Conservation (phyloP, 2,888 invertebrate species). For the Teinopalpus imperialis region DNA sequence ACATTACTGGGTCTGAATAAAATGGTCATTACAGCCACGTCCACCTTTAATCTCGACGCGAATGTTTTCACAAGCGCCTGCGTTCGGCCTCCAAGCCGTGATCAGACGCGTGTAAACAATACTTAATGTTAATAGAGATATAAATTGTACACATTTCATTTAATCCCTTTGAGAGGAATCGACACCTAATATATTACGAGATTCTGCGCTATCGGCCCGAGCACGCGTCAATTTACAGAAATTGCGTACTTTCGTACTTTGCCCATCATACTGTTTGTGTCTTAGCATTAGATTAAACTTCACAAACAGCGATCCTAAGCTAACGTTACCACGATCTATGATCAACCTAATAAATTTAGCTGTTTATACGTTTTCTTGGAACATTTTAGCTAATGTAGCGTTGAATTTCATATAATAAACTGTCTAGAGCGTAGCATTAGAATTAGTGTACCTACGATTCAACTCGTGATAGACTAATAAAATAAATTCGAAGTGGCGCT, state of each 20-base stretch:
- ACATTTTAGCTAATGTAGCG: conserved; percentile 39
- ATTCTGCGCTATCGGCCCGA: conserved; percentile 55
- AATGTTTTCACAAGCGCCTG: conserved; percentile 74
- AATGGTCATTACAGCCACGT: conserved; percentile 51
- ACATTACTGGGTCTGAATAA: conserved; percentile 39
- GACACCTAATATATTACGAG: conserved; percentile 55
- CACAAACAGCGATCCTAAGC: conserved; percentile 46
- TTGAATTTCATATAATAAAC: conserved; percentile 53
- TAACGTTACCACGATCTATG: conserved; percentile 42
- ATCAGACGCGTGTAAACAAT: conserved; percentile 74
- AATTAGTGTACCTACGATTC: conserved; percentile 45
- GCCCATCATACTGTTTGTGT: conserved; percentile 49
- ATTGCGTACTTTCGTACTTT: conserved; percentile 43
- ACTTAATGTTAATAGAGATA: conserved; percentile 78
- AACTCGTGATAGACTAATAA: conserved; percentile 58
- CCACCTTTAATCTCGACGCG: conserved; percentile 74
- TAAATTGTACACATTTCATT: conserved; percentile 74
- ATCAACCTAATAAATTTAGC: conserved; percentile 33
- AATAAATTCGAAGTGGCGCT: conserved; percentile 53
- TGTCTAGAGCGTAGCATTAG: conserved; percentile 52
- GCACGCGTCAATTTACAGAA: conserved; percentile 45
- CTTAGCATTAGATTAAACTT: conserved; percentile 45
- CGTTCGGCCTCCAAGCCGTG: conserved; percentile 63
- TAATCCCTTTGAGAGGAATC: conserved; percentile 72
- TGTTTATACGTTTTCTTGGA: conserved; percentile 34